Evolutionary conservation across 37 sponge, comb jelly and placozoan species (phyloP).

Genomic region (Eunapius fragilis): DNA sequence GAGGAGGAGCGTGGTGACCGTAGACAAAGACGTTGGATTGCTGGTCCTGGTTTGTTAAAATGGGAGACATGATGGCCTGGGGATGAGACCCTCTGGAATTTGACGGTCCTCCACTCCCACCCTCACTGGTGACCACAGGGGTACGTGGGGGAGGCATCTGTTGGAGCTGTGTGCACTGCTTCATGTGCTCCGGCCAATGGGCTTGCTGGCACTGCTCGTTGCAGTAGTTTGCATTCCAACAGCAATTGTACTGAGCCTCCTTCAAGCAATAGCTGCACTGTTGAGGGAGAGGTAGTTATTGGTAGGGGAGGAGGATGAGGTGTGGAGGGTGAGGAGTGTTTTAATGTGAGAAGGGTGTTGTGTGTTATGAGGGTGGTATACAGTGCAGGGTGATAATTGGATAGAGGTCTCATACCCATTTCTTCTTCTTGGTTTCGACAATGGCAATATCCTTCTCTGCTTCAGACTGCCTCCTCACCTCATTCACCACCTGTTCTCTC

Average conservation of each 20-base stretch:
- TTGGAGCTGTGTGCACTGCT: constrained; percentile 63
- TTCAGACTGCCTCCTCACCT: constrained; percentile 72
- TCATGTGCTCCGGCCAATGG: constrained; percentile 93
- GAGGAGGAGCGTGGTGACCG: not conserved
- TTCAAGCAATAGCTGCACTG: constrained; percentile 89
- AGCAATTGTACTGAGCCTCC: constrained; percentile 93
- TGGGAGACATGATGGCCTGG: not conserved
- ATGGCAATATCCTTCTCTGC: constrained; percentile 77
- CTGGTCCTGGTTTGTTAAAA: not conserved
- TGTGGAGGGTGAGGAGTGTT: not conserved
- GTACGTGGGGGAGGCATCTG: constrained; percentile 15
- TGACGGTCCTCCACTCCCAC: constrained; percentile 3
- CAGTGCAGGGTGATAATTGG: not conserved
- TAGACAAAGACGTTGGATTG: not conserved
- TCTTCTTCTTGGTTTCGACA: constrained; percentile 89
- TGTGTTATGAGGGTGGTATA: not conserved
- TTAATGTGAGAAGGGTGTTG: not conserved
- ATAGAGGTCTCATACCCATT: constrained; percentile 92
- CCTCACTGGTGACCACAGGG: not conserved
- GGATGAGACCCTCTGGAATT: not conserved
- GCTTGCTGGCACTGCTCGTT: constrained; percentile 84
- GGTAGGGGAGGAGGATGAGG: not conserved
- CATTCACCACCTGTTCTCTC: constrained; percentile 55
- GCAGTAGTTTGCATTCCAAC: constrained; percentile 96
- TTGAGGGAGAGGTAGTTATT: not conserved